Conservation (phyloP, 2,888 invertebrate species). For the Lycocerus yunnanus region DNA sequence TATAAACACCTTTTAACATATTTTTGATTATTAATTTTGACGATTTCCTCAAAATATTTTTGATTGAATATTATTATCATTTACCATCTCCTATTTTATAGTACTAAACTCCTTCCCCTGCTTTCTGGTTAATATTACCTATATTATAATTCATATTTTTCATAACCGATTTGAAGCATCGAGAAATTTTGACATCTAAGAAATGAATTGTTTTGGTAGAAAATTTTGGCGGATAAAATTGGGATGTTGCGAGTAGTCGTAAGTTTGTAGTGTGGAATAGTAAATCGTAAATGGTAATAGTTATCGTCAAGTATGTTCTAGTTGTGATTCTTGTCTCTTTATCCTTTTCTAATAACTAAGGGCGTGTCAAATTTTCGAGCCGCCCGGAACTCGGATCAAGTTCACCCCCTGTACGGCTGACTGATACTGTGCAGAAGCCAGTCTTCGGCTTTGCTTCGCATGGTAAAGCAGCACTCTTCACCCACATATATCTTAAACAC, state of each 20-base stretch:
- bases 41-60: not conserved
- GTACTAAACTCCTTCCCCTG: not conserved
- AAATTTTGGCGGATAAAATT: not conserved
- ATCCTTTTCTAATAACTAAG: constrained; percentile 32
- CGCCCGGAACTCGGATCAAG: constrained; percentile 53
- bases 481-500: constrained; percentile 49
- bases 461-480: constrained; percentile 50
- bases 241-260: not conserved
- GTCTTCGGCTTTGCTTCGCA: constrained; percentile 54
- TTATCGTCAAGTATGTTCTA: constrained; percentile 5
- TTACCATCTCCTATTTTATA: too few species aligned
- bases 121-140: not conserved
- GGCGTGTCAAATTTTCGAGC: constrained; percentile 32
- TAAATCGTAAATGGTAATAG: constrained; percentile 2
- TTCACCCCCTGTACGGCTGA: constrained; percentile 53
- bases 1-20: not conserved
- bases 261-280: not conserved
- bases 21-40: not conserved
- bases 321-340: constrained; percentile 28
- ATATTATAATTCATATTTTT: not conserved
- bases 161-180: not conserved
- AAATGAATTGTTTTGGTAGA: not conserved
- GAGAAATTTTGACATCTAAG: not conserved
- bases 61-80: not conserved
- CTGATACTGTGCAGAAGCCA: constrained; percentile 55